These are phyloP conservation scores for Lamellibrachia satsuma DNA, from an alignment of 2,888 invertebrate genomes.

Conservation along the genomic window DNA sequence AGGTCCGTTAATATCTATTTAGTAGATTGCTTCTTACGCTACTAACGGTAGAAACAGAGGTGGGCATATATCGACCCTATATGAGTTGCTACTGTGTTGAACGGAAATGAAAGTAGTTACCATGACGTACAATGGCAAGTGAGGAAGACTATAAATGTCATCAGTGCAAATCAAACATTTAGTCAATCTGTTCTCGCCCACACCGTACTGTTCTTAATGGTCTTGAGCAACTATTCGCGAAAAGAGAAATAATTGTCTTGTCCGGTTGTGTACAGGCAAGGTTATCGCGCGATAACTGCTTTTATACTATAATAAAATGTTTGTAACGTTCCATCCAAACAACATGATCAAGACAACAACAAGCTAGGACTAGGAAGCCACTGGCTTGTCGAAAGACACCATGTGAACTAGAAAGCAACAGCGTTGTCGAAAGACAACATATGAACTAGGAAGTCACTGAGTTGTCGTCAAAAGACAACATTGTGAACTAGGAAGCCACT, in stretches of 20 bases:
- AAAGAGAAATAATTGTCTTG: background rate
- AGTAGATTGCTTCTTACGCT: background rate
- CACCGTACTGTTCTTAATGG: background rate
- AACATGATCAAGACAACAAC: no score
- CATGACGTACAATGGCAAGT: background rate
- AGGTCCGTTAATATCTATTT: background rate
- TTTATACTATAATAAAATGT: no score
- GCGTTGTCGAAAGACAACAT: no score
- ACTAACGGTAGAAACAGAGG: background rate
- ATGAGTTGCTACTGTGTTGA: background rate
- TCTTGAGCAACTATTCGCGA: background rate
- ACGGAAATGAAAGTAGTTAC: constrained; percentile 3
- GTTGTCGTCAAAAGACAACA: no score
- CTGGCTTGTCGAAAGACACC: no score
- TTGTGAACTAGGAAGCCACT: no score
- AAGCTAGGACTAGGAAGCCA: background rate
- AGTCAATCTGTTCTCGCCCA: background rate
- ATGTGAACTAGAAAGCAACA: no score
- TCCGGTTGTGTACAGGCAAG: background rate
- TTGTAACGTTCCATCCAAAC: no score
- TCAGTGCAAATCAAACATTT: background rate
- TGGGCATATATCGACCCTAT: background rate
- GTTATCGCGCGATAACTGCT: background rate
- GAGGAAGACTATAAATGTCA: background rate
- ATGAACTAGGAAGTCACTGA: no score